These are phyloP conservation scores for Vultur gryphus DNA, from an alignment of 2,797 vertebrate genomes.

Conservation along the genomic window DNA sequence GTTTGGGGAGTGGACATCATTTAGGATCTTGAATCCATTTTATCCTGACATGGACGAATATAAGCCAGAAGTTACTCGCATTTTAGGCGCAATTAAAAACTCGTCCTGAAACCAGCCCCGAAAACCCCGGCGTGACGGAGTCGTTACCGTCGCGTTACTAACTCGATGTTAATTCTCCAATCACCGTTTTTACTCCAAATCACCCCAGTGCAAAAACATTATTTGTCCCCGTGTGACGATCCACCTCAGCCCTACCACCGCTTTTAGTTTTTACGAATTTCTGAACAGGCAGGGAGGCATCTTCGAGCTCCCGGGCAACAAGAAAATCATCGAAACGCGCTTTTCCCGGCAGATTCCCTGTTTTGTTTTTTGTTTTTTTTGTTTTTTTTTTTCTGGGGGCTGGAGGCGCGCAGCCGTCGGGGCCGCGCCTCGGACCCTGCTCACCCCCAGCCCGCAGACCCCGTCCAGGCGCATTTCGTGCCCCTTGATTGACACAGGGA, in stretches of 20 bases:
- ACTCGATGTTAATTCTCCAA: not conserved
- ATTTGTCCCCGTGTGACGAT: accelerated
- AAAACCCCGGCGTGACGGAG: accelerated
- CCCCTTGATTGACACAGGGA: not conserved
- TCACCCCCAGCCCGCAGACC: not conserved
- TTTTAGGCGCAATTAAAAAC: not conserved
- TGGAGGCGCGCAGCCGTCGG: not conserved
- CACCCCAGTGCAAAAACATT: accelerated
- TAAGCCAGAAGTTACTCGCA: not conserved
- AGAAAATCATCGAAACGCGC: accelerated
- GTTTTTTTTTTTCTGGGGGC: no score
- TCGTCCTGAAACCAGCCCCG: not conserved
- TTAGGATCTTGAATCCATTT: not conserved
- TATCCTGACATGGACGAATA: accelerated
- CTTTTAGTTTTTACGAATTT: not conserved
- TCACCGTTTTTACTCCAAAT: not conserved
- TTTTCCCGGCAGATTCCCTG: not conserved
- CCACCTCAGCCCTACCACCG: not conserved
- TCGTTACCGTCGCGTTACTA: not conserved
- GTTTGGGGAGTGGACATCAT: accelerated
- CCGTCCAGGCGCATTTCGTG: not conserved
- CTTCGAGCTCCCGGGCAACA: no score
- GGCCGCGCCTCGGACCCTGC: not conserved
- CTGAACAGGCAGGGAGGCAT: not conserved
- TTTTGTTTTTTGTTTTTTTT: not conserved